Evolutionary conservation across 1,140 invertebrate species (phyloP), one percentile per base, ranked within the genome.

Genomic region (Formica exsecta): DNA sequence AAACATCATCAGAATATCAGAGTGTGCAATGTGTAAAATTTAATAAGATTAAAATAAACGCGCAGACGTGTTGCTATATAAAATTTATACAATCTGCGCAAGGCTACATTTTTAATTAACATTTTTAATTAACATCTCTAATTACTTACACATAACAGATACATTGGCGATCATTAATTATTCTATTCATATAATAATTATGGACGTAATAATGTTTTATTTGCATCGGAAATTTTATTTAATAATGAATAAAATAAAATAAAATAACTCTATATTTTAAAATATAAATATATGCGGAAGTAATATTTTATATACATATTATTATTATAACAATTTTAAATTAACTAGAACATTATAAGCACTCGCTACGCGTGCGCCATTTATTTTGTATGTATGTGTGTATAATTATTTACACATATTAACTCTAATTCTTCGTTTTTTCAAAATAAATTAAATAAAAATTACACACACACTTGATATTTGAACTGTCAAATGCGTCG

Each of bases 21-120:
- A 44, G 64, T 1, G 41, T 9, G 38, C 36, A 36, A 80, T 70
- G 51, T 22, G 25, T 48, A 73, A 36, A 41, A 61, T 36, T 73
- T 73, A 61, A 81, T n/a, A 61, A 81, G 54, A 61, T 64, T 64
- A 48, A 77, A 51, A 32, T n/a, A 64, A 59, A 81, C 7, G 29
- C 29, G 29, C 29, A 32, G 22, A 32, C 41, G 9, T 36, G 38
- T 61, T 61, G 57, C 29, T 16, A 16, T 48, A 48, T 44, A 36
- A 81, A 71, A 61, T 48, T 61, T 7, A 1, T 32, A 62, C 36
- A 32, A 80, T 29, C n/a, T 48, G 38, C 19, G 16, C 51, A 16
- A 25, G 11, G 13, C 38, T 57, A 8, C n/a, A 44, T 62, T 57
- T 76, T 76, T 7, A 41, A 76, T 76, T 62, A 29, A 44, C 16